Evolutionary conservation across 2,888 invertebrate species (phyloP).

Genomic region (Nephrocerus scutellatus): DNA sequence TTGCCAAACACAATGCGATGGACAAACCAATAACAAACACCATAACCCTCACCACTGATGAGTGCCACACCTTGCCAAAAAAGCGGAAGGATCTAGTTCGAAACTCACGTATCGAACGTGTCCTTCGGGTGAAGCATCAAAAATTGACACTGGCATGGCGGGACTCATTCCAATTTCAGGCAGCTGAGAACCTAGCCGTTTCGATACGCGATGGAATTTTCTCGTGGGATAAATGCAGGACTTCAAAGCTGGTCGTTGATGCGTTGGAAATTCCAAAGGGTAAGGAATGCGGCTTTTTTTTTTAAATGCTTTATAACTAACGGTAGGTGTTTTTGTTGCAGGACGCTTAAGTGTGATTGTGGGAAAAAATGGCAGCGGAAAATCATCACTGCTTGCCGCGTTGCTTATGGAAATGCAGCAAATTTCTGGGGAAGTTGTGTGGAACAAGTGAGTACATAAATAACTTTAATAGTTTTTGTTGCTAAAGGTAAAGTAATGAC

Average conservation of each 20-base stretch:
- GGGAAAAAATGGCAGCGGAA: conserved; percentile 74
- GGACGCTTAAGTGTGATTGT: conserved; percentile 68
- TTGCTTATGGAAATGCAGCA: conserved; percentile 72
- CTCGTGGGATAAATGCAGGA: conserved; percentile 29
- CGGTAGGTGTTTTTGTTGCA: conserved; percentile 30
- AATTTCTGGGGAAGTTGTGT: conserved; percentile 57
- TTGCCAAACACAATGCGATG: too few species aligned
- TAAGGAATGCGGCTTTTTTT: conserved; percentile 23
- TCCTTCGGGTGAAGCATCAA: conserved; percentile 15
- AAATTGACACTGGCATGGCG: conserved; percentile 16
- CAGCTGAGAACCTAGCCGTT: conserved; percentile 44
- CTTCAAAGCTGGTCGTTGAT: conserved; percentile 31
- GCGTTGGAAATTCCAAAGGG: conserved; percentile 48
- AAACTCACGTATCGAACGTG: conserved; percentile 17
- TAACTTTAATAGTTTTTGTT: too few species aligned
- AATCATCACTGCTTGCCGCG: conserved; percentile 69
- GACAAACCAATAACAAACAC: too few species aligned
- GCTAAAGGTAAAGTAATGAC: too few species aligned
- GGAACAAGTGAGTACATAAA: conserved; percentile 53
- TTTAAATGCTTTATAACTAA: not conserved
- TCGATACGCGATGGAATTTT: conserved; percentile 41
- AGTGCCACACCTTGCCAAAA: conserved; percentile 18
- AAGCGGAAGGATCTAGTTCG: conserved; percentile 20
- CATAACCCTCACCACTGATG: too few species aligned
- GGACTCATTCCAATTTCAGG: conserved; percentile 40